Conservation (phyloP, 30 jellyfish, hydroid and myxozoan genomes). For the Cassiopea xamachana region DNA sequence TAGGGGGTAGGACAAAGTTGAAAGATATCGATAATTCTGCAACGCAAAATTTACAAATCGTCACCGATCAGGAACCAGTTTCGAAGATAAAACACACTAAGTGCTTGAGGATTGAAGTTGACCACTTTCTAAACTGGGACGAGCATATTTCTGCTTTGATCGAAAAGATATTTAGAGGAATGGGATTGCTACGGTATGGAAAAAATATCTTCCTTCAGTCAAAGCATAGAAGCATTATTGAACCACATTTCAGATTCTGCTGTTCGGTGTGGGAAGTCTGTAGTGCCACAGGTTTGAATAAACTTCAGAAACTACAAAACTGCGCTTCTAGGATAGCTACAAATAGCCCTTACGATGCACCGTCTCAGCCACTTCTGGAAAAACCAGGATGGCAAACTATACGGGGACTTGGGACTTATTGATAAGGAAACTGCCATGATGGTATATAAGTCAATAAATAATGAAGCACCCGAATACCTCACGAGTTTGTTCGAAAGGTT, state of each 20-base stretch:
- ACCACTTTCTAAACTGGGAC: background rate
- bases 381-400: constrained; percentile 5
- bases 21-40: background rate
- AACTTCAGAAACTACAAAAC: constrained; percentile 10
- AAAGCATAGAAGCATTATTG: constrained; percentile 2
- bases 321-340: constrained; percentile 15
- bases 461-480: constrained; percentile 47
- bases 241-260: constrained; percentile 20
- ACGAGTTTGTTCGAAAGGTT: constrained; percentile 57
- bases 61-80: background rate
- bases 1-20: background rate
- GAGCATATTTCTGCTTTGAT: background rate
- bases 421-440: constrained; percentile 31
- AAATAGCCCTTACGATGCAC: constrained; percentile 5
- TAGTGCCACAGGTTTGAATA: background rate
- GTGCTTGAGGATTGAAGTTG: background rate
- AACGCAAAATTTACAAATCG: background rate
- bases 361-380: constrained; percentile 38
- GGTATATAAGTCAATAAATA: constrained; percentile 29
- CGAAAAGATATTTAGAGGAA: background rate
- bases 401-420: background rate
- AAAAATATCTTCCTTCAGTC: background rate
- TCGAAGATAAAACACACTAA: constrained; percentile 1
- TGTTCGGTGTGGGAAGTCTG: constrained; percentile 8
- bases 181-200: background rate